Percentiles rank a stretch among this genome's conserved stretches.
Conservation (phyloP, 2,797 vertebrate species). For the Pogoniulus pusillus region DNA sequence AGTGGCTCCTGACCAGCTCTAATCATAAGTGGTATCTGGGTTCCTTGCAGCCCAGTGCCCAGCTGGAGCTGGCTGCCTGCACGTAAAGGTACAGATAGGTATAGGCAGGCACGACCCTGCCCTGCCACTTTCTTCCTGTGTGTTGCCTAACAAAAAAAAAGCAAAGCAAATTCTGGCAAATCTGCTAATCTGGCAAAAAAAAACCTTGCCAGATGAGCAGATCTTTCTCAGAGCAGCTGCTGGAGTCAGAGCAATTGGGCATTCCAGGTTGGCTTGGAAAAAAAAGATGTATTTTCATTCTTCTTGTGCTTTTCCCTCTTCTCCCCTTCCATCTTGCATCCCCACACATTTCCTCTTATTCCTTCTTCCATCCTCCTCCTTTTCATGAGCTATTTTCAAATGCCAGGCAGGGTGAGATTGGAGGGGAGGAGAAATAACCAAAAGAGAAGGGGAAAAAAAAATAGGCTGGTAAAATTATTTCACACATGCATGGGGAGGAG, state of each 20-base stretch:
- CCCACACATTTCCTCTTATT: conserved; percentile 41
- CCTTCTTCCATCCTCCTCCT: conserved; percentile 4
- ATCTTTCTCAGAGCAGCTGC: neutral
- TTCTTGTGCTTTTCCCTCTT: neutral
- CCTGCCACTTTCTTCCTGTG: neutral
- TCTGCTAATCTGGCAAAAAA: no score
- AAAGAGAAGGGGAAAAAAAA: neutral
- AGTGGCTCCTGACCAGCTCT: rapidly evolving
- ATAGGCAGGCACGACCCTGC: neutral
- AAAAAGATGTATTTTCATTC: neutral
- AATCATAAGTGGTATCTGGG: neutral
- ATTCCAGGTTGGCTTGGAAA: neutral
- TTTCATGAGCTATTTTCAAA: conserved; percentile 59
- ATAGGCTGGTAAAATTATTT: conserved; percentile 41
- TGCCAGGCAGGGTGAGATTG: conserved; percentile 48
- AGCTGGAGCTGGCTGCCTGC: neutral
- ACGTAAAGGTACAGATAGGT: neutral
- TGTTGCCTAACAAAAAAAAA: neutral
- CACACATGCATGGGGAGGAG: neutral
- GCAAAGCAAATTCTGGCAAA: no score
- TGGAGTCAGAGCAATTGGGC: neutral
- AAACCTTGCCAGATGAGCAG: neutral
- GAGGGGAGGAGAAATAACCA: conserved; percentile 45
- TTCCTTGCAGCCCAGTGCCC: rapidly evolving
- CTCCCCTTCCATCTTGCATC: conserved; percentile 7